phyloP scores from a whole-genome alignment of 2,888 invertebrate genomes.

The Temnothorax unifasciatus region DNA sequence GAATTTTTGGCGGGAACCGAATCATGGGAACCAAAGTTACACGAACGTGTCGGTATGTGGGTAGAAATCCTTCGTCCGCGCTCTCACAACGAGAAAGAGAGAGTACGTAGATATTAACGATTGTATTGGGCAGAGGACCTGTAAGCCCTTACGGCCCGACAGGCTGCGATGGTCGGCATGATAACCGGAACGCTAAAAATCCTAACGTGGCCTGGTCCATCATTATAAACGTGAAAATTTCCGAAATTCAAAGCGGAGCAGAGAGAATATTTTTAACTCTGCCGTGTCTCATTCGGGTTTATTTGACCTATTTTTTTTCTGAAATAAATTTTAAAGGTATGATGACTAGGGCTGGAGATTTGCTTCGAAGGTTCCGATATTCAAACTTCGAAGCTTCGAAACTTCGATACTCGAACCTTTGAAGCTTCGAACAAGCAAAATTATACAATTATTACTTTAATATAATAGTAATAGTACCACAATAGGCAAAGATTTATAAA shows the following conservation, averaged over 20 bases:
- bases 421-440: too few species aligned
- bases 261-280: not conserved
- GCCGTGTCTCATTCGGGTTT: not conserved
- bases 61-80: constrained; percentile 17
- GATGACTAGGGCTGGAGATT: too few species aligned
- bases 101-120: constrained; percentile 10
- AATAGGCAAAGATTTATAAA: too few species aligned
- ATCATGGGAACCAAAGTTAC: not conserved
- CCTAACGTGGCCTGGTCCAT: not conserved
- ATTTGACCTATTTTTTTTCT: not conserved
- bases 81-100: not conserved
- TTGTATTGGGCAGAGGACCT: not conserved
- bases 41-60: not conserved
- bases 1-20: not conserved
- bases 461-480: too few species aligned
- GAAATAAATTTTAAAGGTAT: not conserved
- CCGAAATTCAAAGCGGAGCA: not conserved
- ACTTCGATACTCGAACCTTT: too few species aligned
- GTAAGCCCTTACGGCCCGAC: not conserved
- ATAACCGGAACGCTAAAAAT: constrained; percentile 8
- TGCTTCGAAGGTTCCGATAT: too few species aligned
- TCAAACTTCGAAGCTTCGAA: too few species aligned
- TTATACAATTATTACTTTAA: too few species aligned
- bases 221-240: not conserved
- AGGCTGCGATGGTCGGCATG: not conserved